phyloP scores from a whole-genome alignment of 2,113 vertebrate genomes.

The Nanorana parkeri region DNA sequence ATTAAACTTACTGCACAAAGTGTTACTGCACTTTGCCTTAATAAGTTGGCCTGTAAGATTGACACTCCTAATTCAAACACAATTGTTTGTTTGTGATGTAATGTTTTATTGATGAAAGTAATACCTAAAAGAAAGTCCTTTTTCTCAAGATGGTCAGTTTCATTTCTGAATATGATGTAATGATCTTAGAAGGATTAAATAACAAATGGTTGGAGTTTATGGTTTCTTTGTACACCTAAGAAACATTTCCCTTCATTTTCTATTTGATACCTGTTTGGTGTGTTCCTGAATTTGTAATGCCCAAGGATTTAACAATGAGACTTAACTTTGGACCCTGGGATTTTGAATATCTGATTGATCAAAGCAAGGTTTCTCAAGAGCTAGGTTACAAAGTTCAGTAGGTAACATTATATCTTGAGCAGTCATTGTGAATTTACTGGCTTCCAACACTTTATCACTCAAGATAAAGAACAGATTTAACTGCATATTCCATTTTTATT shows the following conservation, averaged over 20 bases:
- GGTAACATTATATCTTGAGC: background rate
- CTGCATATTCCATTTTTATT: too few species aligned
- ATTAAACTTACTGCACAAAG: rapidly evolving
- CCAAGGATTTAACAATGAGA: slow-evolving; percentile 2
- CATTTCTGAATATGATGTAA: background rate
- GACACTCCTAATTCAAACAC: too few species aligned
- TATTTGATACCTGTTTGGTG: background rate
- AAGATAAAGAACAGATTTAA: background rate
- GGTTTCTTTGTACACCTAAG: background rate
- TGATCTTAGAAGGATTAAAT: background rate
- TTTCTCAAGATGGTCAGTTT: background rate
- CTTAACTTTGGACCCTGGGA: background rate
- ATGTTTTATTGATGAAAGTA: too few species aligned
- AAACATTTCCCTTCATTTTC: background rate
- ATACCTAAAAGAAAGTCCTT: too few species aligned
- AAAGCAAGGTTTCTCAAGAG: slow-evolving; percentile 14
- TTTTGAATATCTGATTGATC: slow-evolving; percentile 4
- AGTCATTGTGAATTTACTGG: slow-evolving; percentile 1
- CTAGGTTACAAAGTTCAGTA: slow-evolving; percentile 13
- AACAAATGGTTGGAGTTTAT: background rate
- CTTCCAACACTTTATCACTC: background rate
- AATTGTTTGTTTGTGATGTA: too few species aligned
- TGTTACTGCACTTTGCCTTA: too few species aligned
- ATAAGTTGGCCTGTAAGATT: too few species aligned
- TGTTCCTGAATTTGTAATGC: background rate